Evolutionary conservation across 2,888 invertebrate genomes (phyloP), one percentile per base, ranked within the genome.

Genomic region (Hypercompe scribonia): DNA sequence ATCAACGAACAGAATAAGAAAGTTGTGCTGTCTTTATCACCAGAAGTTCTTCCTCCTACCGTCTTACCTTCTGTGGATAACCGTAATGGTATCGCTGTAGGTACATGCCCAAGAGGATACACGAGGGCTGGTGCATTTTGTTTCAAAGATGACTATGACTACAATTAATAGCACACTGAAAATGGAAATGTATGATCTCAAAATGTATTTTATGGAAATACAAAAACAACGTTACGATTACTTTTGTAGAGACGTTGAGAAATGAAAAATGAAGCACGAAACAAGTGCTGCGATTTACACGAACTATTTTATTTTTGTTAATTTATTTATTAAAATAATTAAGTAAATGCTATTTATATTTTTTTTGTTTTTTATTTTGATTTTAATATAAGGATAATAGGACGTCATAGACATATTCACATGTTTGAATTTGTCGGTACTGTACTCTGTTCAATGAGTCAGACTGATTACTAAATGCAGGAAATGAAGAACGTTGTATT

Each of bases 81-180:
- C 18, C 84, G 82, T 1, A 34, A 34, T 13, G 70, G 71, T 2
- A 78, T 84, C 28, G 33, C 7, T 7, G 74, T 72, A 13, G 83
- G 77, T 15, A 50, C 63, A 2, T 83, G 83, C 18, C 79, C 84
- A 0, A 0, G 11, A 0, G 80, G 78, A 36, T 76, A 36, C 1
- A 66, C 46, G 0, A 50, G 28, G 18, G n/a, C 13, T 4, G 73
- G 72, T 28, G 73, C 76, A 34, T 79, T 70, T 58, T 84, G 83
- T 39, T 73, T 79, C 36, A 75, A 70, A 0, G 63, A 69, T 15
- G 77, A 78, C 31, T 72, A 74, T 24, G 72, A 74, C n/a, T 82
- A 71, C 24, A 11, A 2, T 36, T 70, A 61, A 69, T n/a, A 21
- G 24, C 24, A 39, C 24, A 21, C 10, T 58, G 21, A 36, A 61